Conservation (phyloP, 2,888 invertebrate species). For the Diarsia dahlii region DNA sequence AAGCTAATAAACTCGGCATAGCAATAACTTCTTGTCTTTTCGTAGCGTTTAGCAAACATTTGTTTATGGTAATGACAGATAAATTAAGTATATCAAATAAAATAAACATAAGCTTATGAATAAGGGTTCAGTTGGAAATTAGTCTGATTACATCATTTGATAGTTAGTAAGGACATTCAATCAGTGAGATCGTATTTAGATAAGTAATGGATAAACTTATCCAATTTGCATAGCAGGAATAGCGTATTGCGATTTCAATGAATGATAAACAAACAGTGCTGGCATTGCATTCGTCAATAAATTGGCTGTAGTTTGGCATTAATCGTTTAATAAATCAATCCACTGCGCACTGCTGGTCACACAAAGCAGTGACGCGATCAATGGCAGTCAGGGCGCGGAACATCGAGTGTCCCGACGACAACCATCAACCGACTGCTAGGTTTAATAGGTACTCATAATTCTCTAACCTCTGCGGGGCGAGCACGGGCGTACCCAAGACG, state of each 20-base stretch:
- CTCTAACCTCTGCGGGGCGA: background rate
- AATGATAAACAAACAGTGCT: slow-evolving; percentile 1
- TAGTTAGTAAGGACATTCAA: slow-evolving; percentile 2
- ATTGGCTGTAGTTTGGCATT: background rate
- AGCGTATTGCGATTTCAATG: background rate
- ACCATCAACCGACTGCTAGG: background rate
- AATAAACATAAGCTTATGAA: background rate
- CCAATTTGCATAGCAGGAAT: slow-evolving; percentile 14
- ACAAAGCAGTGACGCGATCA: slow-evolving; percentile 10
- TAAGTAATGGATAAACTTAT: background rate
- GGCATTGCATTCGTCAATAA: slow-evolving; percentile 1
- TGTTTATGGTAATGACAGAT: background rate
- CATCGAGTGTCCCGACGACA: background rate
- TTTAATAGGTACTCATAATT: background rate
- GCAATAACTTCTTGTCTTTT: background rate
- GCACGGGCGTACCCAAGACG: too few relatives aligned
- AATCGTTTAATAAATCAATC: slow-evolving; percentile 23
- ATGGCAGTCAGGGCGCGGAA: background rate
- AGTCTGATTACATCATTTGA: background rate
- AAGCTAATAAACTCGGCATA: background rate
- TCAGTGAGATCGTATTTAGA: background rate
- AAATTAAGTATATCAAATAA: background rate
- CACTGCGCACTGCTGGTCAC: background rate
- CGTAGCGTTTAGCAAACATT: background rate
- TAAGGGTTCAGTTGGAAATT: background rate